Conservation (phyloP, 2,797 vertebrate species). For the Cyclura pinguis region DNA sequence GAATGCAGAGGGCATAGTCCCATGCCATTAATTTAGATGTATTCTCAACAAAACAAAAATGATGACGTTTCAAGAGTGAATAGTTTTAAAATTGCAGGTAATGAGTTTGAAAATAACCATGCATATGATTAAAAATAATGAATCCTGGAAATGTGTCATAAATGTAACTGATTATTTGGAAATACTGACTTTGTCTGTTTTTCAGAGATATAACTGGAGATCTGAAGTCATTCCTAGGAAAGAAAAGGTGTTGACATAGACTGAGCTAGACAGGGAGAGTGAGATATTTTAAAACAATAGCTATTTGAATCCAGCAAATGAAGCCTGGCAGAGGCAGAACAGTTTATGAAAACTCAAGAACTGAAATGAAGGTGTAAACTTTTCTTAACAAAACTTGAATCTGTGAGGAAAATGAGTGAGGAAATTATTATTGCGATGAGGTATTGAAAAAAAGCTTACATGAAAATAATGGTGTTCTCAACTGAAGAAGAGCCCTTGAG, state of each 20-base stretch:
- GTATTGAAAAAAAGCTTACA: neutral
- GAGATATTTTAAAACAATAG: neutral
- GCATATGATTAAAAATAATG: neutral
- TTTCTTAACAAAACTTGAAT: neutral
- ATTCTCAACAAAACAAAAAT: neutral
- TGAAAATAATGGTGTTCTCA: neutral
- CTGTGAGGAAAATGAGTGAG: neutral
- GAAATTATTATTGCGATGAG: neutral
- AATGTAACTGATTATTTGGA: neutral
- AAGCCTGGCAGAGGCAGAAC: neutral
- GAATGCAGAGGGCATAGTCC: neutral
- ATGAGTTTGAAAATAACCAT: neutral
- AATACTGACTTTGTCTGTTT: neutral
- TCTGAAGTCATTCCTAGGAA: neutral
- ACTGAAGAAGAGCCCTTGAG: neutral
- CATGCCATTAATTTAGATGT: neutral
- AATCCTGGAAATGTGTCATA: neutral
- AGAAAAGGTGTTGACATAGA: neutral
- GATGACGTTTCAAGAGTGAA: neutral
- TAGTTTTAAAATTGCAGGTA: neutral
- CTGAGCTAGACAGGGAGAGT: neutral
- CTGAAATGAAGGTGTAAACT: conserved; percentile 31
- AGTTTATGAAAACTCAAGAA: neutral
- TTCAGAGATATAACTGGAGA: neutral
- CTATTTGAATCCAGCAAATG: neutral